Evolutionary conservation across 2,113 vertebrate species (phyloP), one percentile per base, ranked within the genome.

Genomic region (Bos javanicus): DNA sequence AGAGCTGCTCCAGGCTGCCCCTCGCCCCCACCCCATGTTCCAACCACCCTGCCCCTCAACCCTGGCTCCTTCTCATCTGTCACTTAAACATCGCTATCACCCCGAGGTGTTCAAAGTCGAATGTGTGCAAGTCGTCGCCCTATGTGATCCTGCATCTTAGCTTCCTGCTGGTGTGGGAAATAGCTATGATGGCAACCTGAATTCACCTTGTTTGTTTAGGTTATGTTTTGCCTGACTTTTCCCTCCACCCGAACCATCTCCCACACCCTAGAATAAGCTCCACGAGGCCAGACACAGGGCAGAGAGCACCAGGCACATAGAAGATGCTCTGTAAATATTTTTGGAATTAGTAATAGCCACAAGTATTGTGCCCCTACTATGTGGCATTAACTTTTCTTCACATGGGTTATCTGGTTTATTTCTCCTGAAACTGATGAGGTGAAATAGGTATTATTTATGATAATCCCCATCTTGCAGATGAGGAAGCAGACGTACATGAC

Each of bases 61-160:
- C 0, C 16, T 1, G 52, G 89, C 84, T 54, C 52, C 85, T 71
- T 43, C 62, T 52, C 54, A 19, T 8, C 78, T 19, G 36, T 39
- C 84, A 48, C 59, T 60, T 46, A 33, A 43, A 59, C 4, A 57
- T 17, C 56, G 12, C 62, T 30, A 14, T 56, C 57, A 10, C 1
- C 1, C 2, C 0, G 8, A 33, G 11, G 59, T 6, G 2, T 54
- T 76, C 30, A 43, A 56, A 48, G 30, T 59, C 11, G 3, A 33
- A 33, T 2, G 2, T 60, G 15, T n/a, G 30, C 33, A 48, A 16
- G n/a, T 23, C 10, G 14, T 9, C 5, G 15, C 43, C 28, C 33
- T 48, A 1, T 0, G 16, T 0, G 5, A 14, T 6, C 54, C n/a
- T 19, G 2, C 3, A 2, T 21, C 57, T 48, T 13, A 7, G 28